phyloP scores from a whole-genome alignment of 2,888 invertebrate genomes.

The Bombylius major region DNA sequence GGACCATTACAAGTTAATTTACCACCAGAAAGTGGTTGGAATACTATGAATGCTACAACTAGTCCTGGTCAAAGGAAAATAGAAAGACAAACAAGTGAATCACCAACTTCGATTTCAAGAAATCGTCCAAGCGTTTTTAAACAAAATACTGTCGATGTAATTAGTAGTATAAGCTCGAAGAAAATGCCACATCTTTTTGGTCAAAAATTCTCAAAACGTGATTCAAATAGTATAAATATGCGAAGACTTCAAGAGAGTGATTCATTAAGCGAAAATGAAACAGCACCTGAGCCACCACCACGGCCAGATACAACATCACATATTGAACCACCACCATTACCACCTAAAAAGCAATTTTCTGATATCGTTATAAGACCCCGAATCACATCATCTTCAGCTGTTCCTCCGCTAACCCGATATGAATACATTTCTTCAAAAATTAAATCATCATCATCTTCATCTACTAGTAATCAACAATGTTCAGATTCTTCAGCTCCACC shows the following conservation, averaged over 20 bases:
- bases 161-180: constrained; percentile 35
- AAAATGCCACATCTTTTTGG: constrained; percentile 38
- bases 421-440: constrained; percentile 24
- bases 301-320: constrained; percentile 35
- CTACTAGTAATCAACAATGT: background rate
- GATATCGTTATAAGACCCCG: constrained; percentile 42
- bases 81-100: constrained; percentile 19
- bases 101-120: constrained; percentile 18
- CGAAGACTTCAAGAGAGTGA: constrained; percentile 36
- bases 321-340: constrained; percentile 58
- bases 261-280: constrained; percentile 36
- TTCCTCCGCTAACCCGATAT: constrained; percentile 23
- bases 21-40: constrained; percentile 44
- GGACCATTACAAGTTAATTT: constrained; percentile 57
- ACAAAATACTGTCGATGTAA: constrained; percentile 38
- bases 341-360: constrained; percentile 54
- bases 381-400: constrained; percentile 19
- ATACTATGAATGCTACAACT: constrained; percentile 21
- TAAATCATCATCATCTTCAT: constrained; percentile 10
- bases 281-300: constrained; percentile 36
- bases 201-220: constrained; percentile 35
- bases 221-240: constrained; percentile 36
- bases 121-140: constrained; percentile 26
- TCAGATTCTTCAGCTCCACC: constrained; percentile 38
- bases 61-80: constrained; percentile 14